Evolutionary conservation across 2,888 invertebrate genomes (phyloP), one percentile per base, ranked within the genome.

Genomic region (Lasioglossum malachurum): DNA sequence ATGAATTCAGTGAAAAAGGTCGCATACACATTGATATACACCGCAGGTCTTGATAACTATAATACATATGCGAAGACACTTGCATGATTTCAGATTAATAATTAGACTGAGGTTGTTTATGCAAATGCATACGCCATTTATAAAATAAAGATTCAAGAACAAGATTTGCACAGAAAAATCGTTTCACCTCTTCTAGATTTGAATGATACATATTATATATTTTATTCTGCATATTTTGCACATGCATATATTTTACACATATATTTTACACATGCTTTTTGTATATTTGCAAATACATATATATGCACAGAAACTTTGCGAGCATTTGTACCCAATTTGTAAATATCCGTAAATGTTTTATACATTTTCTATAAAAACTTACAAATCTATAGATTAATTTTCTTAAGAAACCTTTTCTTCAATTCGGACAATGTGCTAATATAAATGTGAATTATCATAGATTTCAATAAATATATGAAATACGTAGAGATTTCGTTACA

Each of bases 1-100:
- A 41, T 60, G 49, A 53, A 69, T 64, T 80, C 73, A 10, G 35
- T 73, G n/a, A 71, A 71, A n/a, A 41, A 41, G 73, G 31, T 77
- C 19, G 46, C 76, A 64, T 69, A 72, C 46, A 72, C 69, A 71
- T 76, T 16, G 35, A 16, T n/a, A 4, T 60, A n/a, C 14, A 69
- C 69, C 4, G 10, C 35, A 41, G 23, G 23, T 69, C 8, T 35
- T 4, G 23, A 69, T 69, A 69, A 69, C 3, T 69, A 38, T 69
- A 35, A 16, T 46, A 46, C 23, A 67, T 19, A 10, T 67, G n/a
- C n/a, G 35, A 35, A 35, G 35, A 35, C 38, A 4, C 4, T 69
- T 69, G 19, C 38, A 69, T 38, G 12, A 69, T 23, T 64, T 35
- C 31, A 31, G 16, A 31, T 64, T 35, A 31, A 67, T 23, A 67